These are phyloP conservation scores for Trichomycterus rosablanca DNA, from an alignment of 2,113 vertebrate species.

Conservation along the genomic window DNA sequence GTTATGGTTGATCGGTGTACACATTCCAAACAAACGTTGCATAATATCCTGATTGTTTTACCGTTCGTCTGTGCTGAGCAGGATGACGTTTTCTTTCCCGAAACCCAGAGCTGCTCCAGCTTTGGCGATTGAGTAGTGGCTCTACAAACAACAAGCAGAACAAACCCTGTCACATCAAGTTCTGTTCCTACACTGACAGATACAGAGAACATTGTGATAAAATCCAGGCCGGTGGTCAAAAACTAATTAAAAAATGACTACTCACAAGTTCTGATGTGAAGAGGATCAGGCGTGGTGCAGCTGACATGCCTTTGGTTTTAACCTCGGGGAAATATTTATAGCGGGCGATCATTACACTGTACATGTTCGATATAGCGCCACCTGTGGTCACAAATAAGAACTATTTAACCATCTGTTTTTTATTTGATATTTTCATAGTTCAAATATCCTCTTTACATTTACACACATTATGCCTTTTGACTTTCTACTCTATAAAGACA, in stretches of 20 bases:
- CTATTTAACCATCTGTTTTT: not conserved
- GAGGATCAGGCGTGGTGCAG: conserved; percentile 89
- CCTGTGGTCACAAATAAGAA: conserved; percentile 65
- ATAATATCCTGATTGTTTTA: conserved; percentile 51
- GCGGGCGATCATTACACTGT: conserved; percentile 97
- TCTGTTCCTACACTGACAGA: not conserved
- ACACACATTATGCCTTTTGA: too few species aligned
- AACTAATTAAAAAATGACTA: not conserved
- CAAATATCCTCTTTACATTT: too few species aligned
- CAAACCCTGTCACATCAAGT: not conserved
- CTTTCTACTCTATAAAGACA: too few species aligned
- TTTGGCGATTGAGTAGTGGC: conserved; percentile 98
- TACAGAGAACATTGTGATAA: too few species aligned
- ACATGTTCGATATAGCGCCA: conserved; percentile 98
- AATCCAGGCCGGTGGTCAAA: too few species aligned
- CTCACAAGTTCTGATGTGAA: conserved; percentile 96
- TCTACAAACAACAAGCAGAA: conserved; percentile 64
- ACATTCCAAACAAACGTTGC: too few species aligned
- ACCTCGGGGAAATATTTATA: conserved; percentile 98
- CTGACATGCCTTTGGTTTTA: conserved; percentile 97
- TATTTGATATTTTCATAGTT: too few species aligned
- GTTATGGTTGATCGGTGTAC: too few species aligned
- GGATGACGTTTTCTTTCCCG: conserved; percentile 91
- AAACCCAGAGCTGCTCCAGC: conserved; percentile 93
- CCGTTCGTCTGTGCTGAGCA: conserved; percentile 95